Evolutionary conservation across 2,113 vertebrate species (phyloP).

Genomic region (Spermophilus dauricus): DNA sequence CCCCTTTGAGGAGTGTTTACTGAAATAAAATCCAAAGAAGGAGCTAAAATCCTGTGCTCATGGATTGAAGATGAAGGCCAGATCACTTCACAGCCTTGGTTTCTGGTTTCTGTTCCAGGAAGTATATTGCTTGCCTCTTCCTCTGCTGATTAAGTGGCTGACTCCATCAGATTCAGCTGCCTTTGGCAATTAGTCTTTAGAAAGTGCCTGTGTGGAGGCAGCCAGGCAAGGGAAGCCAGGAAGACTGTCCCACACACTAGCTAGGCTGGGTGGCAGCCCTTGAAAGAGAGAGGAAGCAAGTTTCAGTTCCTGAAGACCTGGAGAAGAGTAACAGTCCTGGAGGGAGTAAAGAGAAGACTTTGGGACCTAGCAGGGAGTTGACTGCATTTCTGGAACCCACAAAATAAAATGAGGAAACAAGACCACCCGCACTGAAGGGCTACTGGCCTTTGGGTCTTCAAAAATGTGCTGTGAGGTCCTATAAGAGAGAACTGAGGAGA

Average conservation of each 20-base stretch:
- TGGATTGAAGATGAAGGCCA: background rate
- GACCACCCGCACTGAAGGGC: background rate
- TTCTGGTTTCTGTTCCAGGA: no score
- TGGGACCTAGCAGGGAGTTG: background rate
- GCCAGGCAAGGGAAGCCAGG: background rate
- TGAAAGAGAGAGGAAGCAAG: background rate
- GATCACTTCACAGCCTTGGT: fast-evolving
- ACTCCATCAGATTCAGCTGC: fast-evolving
- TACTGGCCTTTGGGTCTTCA: background rate
- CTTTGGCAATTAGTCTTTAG: background rate
- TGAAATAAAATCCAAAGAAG: background rate
- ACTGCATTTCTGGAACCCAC: fast-evolving
- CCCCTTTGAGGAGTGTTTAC: background rate
- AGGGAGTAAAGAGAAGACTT: background rate
- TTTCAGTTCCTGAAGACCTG: background rate
- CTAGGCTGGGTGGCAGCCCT: background rate
- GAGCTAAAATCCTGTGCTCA: background rate
- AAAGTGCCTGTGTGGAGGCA: background rate
- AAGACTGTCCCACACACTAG: fast-evolving
- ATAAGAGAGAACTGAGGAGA: background rate
- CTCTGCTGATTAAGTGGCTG: background rate
- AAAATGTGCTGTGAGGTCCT: background rate
- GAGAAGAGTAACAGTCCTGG: background rate
- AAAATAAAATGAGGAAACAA: background rate
- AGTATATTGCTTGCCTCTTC: background rate